Base-by-base conservation (phyloP, 2,113 vertebrate species). In the Forbesichthys papilliferus region DNA sequence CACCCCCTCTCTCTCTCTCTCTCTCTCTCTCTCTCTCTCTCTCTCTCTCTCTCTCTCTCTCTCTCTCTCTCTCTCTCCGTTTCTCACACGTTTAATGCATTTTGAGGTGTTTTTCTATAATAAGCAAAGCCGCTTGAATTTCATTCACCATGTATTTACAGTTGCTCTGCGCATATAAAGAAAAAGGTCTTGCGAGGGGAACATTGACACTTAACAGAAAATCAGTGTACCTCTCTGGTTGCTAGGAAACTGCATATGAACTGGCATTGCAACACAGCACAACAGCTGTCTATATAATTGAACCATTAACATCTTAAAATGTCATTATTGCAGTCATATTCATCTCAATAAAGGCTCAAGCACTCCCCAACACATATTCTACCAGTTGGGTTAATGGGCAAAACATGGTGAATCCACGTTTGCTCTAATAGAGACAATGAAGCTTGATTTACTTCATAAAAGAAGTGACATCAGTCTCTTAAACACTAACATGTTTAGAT, bases 201-300 rank as follows among this genome's bases (percentile, higher is more conserved):
- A 88, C 71, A 61, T 79, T 80, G 78, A 75, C 77, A 86, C 87
- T 90, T 87, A 84, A 75, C 73, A 80, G 86, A 42, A 90, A 90
- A 87, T 80, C 88, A 79, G 84, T 90, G 86, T 87, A 87, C 89
- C 79, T 81, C 78, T 66, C 71, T 59, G 77, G 93, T 93, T 93
- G 93, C 93, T 93, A 93, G 91, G 93, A 90, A 92, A 93, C 93
- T 83, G 91, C 86, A 88, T 82, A 88, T 88, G 83, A 86, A 90
- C 83, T 86, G 85, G 80, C 86, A 89, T 90, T 86, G 87, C 89
- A 83, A 86, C 86, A 82, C 87, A 90, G 83, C 82, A 85, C 74
- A 92, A 90, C 90, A 90, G 85, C 89, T 91, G 91, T 90, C 88
- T 67, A 68, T 70, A 79, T 91, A 92, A 92, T 93, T 91, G 86